These are phyloP conservation scores for Tenebrio molitor DNA, from an alignment of 1,140 invertebrate species.

Conservation along the genomic window DNA sequence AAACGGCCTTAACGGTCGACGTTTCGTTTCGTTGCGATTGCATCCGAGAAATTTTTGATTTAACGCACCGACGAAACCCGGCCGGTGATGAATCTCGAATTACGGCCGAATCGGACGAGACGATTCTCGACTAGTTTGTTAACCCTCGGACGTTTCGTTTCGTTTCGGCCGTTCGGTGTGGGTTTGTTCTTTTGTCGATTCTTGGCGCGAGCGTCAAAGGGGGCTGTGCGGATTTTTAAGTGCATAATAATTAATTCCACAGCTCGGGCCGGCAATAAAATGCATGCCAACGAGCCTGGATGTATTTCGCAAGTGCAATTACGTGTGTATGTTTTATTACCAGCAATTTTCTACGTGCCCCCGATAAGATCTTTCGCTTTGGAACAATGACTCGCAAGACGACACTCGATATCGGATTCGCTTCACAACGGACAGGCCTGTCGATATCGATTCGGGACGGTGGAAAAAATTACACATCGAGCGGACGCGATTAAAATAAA, in stretches of 20 bases:
- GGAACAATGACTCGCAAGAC: background rate
- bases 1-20: constrained; percentile 18
- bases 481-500: background rate
- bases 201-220: background rate
- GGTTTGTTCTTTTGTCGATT: background rate
- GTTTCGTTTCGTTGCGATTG: constrained; percentile 35
- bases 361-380: background rate
- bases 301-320: constrained; percentile 35
- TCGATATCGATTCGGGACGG: background rate
- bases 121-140: constrained; percentile 3
- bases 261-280: constrained; percentile 18
- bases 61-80: constrained; percentile 8
- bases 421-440: no score
- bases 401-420: background rate
- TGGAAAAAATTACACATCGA: constrained; percentile 2
- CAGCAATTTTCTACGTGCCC: constrained; percentile 8
- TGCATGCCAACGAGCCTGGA: constrained; percentile 21
- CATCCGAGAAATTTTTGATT: constrained; percentile 22
- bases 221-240: constrained; percentile 1
- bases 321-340: constrained; percentile 29
- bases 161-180: background rate
- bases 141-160: background rate
- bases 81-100: background rate
- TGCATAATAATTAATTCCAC: constrained; percentile 31
- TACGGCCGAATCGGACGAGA: background rate